phyloP scores from a whole-genome alignment of 2,113 vertebrate species.

The Siniperca knerii region DNA sequence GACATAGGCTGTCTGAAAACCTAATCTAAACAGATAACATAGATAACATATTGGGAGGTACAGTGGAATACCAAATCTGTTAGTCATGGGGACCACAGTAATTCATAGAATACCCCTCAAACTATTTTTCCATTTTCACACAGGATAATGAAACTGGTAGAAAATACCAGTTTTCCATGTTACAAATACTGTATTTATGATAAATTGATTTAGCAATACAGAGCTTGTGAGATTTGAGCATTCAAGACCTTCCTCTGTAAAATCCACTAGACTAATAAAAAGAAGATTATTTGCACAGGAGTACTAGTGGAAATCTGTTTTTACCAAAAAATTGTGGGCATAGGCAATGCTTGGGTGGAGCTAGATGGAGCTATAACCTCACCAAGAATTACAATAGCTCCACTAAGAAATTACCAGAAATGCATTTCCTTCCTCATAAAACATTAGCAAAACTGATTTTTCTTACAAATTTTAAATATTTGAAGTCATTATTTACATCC shows the following conservation, averaged over 20 bases:
- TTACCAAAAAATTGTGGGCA: background rate
- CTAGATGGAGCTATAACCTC: background rate
- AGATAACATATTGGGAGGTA: conserved; percentile 24
- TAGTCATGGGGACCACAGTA: background rate
- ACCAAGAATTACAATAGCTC: too few relatives aligned
- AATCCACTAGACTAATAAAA: background rate
- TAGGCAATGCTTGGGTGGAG: background rate
- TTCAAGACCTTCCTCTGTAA: background rate
- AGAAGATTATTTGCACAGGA: background rate
- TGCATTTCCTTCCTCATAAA: background rate
- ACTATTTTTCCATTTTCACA: conserved; percentile 4
- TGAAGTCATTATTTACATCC: background rate
- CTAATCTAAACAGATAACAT: conserved; percentile 32
- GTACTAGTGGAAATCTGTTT: background rate
- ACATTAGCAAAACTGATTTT: background rate
- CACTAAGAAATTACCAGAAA: background rate
- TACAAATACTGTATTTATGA: background rate
- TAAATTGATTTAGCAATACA: background rate
- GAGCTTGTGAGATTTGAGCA: background rate
- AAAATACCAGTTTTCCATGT: background rate
- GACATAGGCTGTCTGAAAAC: background rate
- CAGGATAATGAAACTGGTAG: conserved; percentile 7
- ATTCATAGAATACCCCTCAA: background rate
- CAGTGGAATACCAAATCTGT: conserved; percentile 11
- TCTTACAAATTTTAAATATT: background rate